phyloP scores from a whole-genome alignment of 2,797 vertebrate species.

The Bovichtus diacanthus region DNA sequence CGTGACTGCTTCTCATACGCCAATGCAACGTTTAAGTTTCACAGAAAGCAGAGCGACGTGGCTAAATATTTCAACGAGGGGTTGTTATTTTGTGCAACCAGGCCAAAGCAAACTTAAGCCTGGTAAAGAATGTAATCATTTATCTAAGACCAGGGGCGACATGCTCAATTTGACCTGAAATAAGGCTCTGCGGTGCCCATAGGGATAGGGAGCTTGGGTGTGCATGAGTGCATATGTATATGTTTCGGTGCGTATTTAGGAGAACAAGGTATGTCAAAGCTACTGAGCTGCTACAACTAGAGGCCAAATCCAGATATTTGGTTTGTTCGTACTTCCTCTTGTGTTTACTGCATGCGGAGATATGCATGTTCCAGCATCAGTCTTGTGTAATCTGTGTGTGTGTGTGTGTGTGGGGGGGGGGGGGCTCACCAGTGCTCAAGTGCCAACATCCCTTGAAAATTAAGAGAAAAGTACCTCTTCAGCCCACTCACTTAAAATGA shows the following conservation, averaged over 20 bases:
- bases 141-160: conserved; percentile 79
- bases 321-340: conserved; percentile 53
- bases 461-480: conserved; percentile 11
- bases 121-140: conserved; percentile 83
- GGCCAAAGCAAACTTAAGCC: conserved; percentile 82
- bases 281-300: conserved; percentile 49
- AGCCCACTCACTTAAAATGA: conserved; percentile 31
- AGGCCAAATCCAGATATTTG: conserved; percentile 40
- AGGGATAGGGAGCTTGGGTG: conserved; percentile 54
- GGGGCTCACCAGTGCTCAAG: conserved; percentile 5
- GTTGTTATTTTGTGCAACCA: conserved; percentile 73
- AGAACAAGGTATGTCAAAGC: conserved; percentile 46
- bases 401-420: too few species aligned
- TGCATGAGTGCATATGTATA: conserved; percentile 60
- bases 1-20: conserved; percentile 53
- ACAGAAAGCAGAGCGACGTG: conserved; percentile 59
- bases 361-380: conserved; percentile 38
- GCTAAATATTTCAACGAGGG: conserved; percentile 77
- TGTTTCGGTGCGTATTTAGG: conserved; percentile 45
- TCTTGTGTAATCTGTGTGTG: conserved; percentile 30
- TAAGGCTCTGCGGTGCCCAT: conserved; percentile 66
- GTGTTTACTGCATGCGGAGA: conserved; percentile 51
- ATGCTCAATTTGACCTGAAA: conserved; percentile 83
- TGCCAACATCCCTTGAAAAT: conserved; percentile 30
- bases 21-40: conserved; percentile 65